phyloP scores from a whole-genome alignment of 2,797 vertebrate species.

The Fistularia commersonii region DNA sequence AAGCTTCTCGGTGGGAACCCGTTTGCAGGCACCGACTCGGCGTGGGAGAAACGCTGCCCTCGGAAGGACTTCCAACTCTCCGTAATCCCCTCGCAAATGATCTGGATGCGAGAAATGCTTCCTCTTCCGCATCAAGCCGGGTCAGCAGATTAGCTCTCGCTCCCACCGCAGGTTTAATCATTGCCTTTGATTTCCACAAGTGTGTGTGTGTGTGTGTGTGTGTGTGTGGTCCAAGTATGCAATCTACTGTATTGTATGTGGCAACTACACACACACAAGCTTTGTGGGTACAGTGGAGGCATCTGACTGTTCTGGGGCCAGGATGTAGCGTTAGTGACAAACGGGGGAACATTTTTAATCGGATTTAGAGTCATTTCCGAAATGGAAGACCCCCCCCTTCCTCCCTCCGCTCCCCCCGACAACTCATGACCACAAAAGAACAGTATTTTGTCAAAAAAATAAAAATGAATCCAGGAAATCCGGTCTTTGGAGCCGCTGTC shows the following conservation, averaged over 20 bases:
- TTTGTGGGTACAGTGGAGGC: constrained; percentile 49
- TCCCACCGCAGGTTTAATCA: constrained; percentile 29
- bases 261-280: constrained; percentile 9
- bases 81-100: constrained; percentile 46
- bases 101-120: constrained; percentile 39
- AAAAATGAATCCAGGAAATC: too few relatives aligned
- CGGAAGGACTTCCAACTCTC: constrained; percentile 28
- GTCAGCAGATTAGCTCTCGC: constrained; percentile 42
- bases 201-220: too few relatives aligned
- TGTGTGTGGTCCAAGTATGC: constrained; percentile 34
- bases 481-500: too few relatives aligned
- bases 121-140: constrained; percentile 35
- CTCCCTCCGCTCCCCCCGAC: constrained; percentile 36
- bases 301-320: constrained; percentile 65
- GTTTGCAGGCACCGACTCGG: too few relatives aligned
- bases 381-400: constrained; percentile 33
- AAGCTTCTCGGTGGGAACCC: too few relatives aligned
- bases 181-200: constrained; percentile 49
- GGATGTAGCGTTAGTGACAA: constrained; percentile 67
- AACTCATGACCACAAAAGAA: constrained; percentile 46
- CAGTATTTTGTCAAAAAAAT: too few relatives aligned
- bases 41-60: constrained; percentile 4
- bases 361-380: constrained; percentile 59
- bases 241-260: constrained; percentile 25
- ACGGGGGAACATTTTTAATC: constrained; percentile 69